Conservation (phyloP, 2,797 vertebrate species). For the Schizothorax lantsangensis region DNA sequence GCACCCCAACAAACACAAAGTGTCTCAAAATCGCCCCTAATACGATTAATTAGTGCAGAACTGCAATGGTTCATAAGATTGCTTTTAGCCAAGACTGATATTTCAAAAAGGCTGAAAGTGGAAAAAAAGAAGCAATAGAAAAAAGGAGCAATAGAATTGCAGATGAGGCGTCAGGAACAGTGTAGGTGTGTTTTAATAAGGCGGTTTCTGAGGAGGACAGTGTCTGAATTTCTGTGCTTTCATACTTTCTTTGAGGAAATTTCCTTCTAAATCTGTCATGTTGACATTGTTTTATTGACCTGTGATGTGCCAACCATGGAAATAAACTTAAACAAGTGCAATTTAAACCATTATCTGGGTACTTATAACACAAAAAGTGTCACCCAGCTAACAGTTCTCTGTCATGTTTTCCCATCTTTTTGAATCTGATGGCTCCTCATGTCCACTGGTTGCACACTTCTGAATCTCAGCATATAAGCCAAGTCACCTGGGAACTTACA, state of each 20-base stretch:
- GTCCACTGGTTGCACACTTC: not conserved
- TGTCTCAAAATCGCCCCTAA: conserved; percentile 12
- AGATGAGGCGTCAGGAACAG: conserved; percentile 37
- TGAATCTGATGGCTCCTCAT: not conserved
- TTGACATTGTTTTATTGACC: not conserved
- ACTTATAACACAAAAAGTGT: not conserved
- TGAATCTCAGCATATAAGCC: not conserved
- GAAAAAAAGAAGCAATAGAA: not conserved
- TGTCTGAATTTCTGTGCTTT: not conserved
- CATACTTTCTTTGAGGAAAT: not conserved
- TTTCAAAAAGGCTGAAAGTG: not conserved
- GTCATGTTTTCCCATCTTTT: not conserved
- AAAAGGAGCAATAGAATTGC: conserved; percentile 18
- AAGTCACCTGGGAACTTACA: not conserved
- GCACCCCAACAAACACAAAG: not conserved
- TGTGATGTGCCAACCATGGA: not conserved
- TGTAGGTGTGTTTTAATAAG: conserved; percentile 48
- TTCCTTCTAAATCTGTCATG: not conserved
- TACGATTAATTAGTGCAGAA: not conserved
- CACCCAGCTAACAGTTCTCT: not conserved
- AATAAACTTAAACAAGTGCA: not conserved
- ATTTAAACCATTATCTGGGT: not conserved
- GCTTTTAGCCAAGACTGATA: conserved; percentile 9
- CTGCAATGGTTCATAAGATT: not conserved
- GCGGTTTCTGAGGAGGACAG: not conserved